Conservation (phyloP, 92 coral and sea anemone genomes). For the Galaxea fascicularis region DNA sequence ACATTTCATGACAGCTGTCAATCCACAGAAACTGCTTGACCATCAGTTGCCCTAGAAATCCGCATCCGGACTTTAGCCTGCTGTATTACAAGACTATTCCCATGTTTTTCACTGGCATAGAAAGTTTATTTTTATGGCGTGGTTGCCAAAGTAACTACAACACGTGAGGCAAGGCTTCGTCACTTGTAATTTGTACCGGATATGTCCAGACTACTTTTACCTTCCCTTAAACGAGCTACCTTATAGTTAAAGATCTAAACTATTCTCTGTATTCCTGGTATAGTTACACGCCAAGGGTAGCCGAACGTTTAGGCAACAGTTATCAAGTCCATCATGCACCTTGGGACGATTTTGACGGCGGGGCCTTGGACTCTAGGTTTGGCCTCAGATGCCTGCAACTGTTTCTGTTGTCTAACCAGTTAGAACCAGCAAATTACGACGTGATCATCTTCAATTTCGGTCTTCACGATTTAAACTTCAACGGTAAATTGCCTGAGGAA, state of each 20-base stretch:
- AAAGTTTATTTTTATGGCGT: no score
- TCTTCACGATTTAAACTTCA: constrained; percentile 77
- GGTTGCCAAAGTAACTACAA: no score
- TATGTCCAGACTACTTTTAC: no score
- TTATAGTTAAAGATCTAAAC: not conserved
- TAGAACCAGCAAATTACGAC: constrained; percentile 61
- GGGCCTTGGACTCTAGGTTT: constrained; percentile 89
- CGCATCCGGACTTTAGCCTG: no score
- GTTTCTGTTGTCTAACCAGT: constrained; percentile 58
- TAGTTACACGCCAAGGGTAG: constrained; percentile 68
- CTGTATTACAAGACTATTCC: no score
- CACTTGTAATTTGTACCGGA: no score
- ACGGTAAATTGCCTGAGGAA: constrained; percentile 63
- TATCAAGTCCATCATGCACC: constrained; percentile 88
- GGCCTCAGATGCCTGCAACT: constrained; percentile 74
- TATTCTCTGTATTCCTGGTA: not conserved
- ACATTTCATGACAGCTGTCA: no score
- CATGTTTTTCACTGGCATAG: no score
- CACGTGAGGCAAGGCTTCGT: no score
- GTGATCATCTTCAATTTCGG: constrained; percentile 88
- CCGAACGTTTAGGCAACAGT: constrained; percentile 41
- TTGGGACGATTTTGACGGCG: constrained; percentile 85
- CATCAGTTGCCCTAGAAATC: no score
- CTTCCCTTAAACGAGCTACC: no score
- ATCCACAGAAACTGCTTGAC: no score